These are phyloP conservation scores for Aelia acuminata DNA, from an alignment of 2,888 invertebrate species.

Conservation along the genomic window DNA sequence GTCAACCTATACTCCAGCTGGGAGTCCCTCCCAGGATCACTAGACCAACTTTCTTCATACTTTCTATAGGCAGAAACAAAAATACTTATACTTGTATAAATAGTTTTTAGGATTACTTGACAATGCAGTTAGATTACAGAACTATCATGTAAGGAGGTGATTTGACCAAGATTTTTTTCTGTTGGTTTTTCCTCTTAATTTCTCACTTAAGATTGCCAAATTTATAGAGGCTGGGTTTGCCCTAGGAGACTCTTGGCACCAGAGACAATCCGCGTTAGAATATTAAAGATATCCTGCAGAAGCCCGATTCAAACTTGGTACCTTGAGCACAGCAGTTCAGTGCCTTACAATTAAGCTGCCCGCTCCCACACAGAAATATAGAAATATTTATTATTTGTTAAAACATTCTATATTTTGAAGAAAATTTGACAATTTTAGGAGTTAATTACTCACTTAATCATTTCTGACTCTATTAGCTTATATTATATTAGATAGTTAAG, in stretches of 20 bases:
- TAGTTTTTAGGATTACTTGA: neutral
- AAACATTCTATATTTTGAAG: neutral
- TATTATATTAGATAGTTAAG: neutral
- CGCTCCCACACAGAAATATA: too few species aligned
- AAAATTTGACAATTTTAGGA: neutral
- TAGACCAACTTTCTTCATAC: conserved; percentile 86
- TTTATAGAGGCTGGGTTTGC: too few species aligned
- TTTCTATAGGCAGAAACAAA: conserved; percentile 70
- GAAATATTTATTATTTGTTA: neutral
- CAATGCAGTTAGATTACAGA: neutral
- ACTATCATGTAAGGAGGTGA: too few species aligned
- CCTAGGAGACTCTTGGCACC: too few species aligned
- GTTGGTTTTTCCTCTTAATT: too few species aligned
- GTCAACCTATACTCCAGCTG: conserved; percentile 85
- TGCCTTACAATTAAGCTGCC: too few species aligned
- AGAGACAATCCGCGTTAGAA: too few species aligned
- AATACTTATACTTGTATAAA: neutral
- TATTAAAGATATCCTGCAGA: too few species aligned
- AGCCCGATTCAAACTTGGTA: too few species aligned
- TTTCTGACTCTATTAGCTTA: neutral
- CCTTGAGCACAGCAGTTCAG: too few species aligned
- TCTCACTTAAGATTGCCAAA: too few species aligned
- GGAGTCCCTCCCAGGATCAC: conserved; percentile 83
- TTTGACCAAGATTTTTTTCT: too few species aligned
- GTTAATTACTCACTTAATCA: neutral